Conservation (phyloP, 2,113 vertebrate species). For the Chamaetylas fuelleborni region DNA sequence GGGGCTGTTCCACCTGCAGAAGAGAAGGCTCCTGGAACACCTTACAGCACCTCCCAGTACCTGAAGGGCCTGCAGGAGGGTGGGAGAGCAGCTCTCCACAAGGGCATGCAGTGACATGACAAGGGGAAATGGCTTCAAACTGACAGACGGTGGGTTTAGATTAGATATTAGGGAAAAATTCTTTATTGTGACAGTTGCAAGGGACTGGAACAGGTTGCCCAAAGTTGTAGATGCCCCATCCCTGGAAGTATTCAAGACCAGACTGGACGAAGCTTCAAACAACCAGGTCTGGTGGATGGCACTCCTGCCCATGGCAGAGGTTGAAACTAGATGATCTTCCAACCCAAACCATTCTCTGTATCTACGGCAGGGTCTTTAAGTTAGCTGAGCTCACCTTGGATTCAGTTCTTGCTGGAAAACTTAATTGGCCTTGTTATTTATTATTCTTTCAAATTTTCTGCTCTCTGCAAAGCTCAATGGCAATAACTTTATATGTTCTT, state of each 20-base stretch:
- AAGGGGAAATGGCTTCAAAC: neutral
- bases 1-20: neutral
- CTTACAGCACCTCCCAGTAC: neutral
- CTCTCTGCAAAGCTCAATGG: neutral
- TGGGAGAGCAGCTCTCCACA: neutral
- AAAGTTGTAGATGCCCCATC: neutral
- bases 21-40: neutral
- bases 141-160: neutral
- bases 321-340: neutral
- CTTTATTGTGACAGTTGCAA: accelerated
- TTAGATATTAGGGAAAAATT: neutral
- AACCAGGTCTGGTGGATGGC: neutral
- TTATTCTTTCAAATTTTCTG: neutral
- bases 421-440: slow-evolving; percentile 2
- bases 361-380: neutral
- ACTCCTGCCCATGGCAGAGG: neutral
- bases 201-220: neutral
- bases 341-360: neutral
- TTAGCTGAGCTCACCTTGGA: neutral
- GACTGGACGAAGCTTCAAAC: neutral
- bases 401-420: neutral
- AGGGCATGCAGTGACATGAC: neutral
- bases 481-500: slow-evolving; percentile 41
- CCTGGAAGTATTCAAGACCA: neutral
- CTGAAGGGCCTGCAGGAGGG: neutral